Percentiles rank a stretch among this genome's conserved stretches.
Conservation (phyloP, 2,113 vertebrate genomes). For the Tichodroma muraria region DNA sequence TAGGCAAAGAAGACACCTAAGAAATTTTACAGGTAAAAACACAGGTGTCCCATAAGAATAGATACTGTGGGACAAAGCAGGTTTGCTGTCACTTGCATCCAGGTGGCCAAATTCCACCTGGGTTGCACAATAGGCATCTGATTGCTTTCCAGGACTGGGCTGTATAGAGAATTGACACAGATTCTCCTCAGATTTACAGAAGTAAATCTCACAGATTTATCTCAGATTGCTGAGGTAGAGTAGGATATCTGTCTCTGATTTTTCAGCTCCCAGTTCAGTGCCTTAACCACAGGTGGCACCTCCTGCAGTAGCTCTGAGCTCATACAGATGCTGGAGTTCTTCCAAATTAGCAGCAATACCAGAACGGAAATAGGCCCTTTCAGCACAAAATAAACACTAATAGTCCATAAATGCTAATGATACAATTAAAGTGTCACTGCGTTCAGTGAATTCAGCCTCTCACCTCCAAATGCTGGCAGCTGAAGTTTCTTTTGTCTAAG, state of each 20-base stretch:
- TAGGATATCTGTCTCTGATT: neutral
- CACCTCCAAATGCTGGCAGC: neutral
- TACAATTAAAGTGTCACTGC: neutral
- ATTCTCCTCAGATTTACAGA: no score
- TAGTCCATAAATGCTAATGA: neutral
- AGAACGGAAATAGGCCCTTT: neutral
- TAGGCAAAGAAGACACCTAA: neutral
- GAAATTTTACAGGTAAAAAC: neutral
- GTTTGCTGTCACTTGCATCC: neutral
- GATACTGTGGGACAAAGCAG: fast-evolving
- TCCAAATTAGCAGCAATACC: neutral
- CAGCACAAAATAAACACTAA: neutral
- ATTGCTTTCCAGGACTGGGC: neutral
- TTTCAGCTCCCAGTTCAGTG: neutral
- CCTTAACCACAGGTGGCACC: neutral
- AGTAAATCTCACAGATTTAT: no score
- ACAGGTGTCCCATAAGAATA: neutral
- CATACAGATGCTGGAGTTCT: neutral
- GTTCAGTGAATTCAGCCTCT: neutral
- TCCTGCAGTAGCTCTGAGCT: neutral
- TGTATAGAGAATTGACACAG: neutral
- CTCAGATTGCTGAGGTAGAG: neutral
- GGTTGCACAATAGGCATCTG: neutral
- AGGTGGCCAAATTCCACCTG: neutral
- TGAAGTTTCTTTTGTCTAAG: neutral